Evolutionary conservation across 2,797 vertebrate species (phyloP).

Genomic region (Megaceryle alcyon): DNA sequence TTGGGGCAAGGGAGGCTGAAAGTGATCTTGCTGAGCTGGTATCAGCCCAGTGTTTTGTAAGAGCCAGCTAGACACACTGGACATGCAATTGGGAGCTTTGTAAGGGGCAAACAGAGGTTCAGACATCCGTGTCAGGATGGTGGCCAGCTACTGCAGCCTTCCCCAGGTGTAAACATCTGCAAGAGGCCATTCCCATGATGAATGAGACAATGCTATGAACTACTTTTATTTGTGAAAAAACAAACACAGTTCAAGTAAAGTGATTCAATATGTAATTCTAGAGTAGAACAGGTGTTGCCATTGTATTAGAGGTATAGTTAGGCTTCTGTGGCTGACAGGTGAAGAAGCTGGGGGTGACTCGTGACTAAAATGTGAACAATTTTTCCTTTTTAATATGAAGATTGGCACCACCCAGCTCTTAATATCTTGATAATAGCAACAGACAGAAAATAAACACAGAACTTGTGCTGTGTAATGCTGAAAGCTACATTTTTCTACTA

Average conservation of each 20-base stretch:
- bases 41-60: background rate
- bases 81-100: background rate
- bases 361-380: background rate
- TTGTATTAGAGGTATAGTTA: background rate
- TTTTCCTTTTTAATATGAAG: background rate
- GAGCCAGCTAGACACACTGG: background rate
- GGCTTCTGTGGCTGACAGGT: background rate
- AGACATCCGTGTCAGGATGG: accelerated
- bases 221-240: background rate
- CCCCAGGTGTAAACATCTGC: background rate
- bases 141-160: background rate
- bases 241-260: background rate
- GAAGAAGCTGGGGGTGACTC: background rate
- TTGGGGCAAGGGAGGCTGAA: background rate
- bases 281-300: background rate
- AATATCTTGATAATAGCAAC: background rate
- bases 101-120: background rate
- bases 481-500: background rate
- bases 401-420: background rate
- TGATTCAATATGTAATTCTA: background rate
- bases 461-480: background rate
- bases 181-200: background rate
- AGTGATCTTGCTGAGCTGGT: background rate
- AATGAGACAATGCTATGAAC: background rate
- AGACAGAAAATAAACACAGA: background rate